Conservation (phyloP, 1,140 invertebrate genomes). For the Eumaeus atala region DNA sequence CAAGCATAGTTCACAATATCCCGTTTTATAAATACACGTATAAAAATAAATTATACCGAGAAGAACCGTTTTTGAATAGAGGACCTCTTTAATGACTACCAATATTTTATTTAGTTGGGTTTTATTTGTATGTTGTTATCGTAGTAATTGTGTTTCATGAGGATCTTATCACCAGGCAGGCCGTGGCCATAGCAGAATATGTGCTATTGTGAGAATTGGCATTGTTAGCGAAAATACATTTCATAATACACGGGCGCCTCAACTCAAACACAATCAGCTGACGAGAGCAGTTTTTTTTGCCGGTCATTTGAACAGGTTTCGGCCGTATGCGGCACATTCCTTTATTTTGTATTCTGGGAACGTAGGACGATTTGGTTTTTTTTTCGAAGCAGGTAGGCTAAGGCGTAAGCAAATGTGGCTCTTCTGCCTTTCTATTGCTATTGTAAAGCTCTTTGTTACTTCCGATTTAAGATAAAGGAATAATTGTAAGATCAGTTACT, state of each 20-base stretch:
- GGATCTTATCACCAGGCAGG: too few relatives aligned
- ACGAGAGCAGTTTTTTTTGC: constrained; percentile 40
- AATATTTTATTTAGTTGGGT: too few relatives aligned
- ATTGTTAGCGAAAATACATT: constrained; percentile 17
- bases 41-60: too few relatives aligned
- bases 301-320: constrained; percentile 43
- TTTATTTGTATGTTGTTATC: too few relatives aligned
- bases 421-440: constrained; percentile 14
- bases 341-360: constrained; percentile 48
- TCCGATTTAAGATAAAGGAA: neutral
- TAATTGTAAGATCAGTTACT: too few relatives aligned
- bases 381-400: constrained; percentile 36
- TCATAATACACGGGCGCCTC: constrained; percentile 48
- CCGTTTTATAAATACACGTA: too few relatives aligned
- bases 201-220: constrained; percentile 2
- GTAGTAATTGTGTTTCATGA: too few relatives aligned
- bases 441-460: constrained; percentile 2
- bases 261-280: constrained; percentile 49
- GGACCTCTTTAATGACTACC: too few relatives aligned
- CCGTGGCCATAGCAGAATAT: too few relatives aligned
- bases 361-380: constrained; percentile 34
- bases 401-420: constrained; percentile 20
- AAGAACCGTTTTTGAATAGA: too few relatives aligned
- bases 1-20: too few relatives aligned
- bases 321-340: constrained; percentile 34